Percentiles rank a stretch among this genome's conserved stretches.
Evolutionary conservation across 2,888 invertebrate species (phyloP).

Genomic region (Aphidius colemani): DNA sequence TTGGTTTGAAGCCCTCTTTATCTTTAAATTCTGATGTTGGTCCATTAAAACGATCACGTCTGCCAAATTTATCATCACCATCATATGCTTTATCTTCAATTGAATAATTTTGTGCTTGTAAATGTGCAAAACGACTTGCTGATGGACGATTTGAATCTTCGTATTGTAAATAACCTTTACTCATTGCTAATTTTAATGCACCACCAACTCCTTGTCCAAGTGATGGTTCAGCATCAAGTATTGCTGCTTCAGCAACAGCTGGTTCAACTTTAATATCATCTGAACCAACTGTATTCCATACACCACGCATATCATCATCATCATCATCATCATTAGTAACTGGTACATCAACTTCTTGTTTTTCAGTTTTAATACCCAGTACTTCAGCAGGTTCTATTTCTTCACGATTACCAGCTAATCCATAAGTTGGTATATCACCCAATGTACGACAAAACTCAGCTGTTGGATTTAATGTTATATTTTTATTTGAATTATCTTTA

Average conservation of each 20-base stretch:
- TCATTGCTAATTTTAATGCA: slow-evolving; percentile 86
- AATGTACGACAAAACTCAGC: slow-evolving; percentile 96
- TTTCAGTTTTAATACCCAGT: slow-evolving; percentile 57
- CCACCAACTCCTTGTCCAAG: slow-evolving; percentile 91
- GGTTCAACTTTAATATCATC: slow-evolving; percentile 60
- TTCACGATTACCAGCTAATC: slow-evolving; percentile 87
- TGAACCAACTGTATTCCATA: slow-evolving; percentile 83
- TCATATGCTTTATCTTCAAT: slow-evolving; percentile 79
- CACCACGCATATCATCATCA: slow-evolving; percentile 66
- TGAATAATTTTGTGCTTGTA: slow-evolving; percentile 79
- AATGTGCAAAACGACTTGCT: slow-evolving; percentile 73
- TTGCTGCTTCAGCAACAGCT: slow-evolving; percentile 67
- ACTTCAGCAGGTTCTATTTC: slow-evolving; percentile 74
- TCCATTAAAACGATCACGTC: slow-evolving; percentile 78
- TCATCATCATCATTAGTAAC: slow-evolving; percentile 50
- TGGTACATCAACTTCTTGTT: slow-evolving; percentile 39
- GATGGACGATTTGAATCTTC: slow-evolving; percentile 76
- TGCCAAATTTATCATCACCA: slow-evolving; percentile 80
- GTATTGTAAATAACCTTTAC: slow-evolving; percentile 91
- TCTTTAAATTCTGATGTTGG: slow-evolving; percentile 92
- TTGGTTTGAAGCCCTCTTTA: slow-evolving; percentile 87
- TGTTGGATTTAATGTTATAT: slow-evolving; percentile 87
- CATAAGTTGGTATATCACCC: slow-evolving; percentile 94
- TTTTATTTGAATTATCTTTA: slow-evolving; percentile 52
- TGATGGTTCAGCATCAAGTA: slow-evolving; percentile 91